phyloP scores from a whole-genome alignment of 1,140 invertebrate genomes.

The Drosophila parvula region DNA sequence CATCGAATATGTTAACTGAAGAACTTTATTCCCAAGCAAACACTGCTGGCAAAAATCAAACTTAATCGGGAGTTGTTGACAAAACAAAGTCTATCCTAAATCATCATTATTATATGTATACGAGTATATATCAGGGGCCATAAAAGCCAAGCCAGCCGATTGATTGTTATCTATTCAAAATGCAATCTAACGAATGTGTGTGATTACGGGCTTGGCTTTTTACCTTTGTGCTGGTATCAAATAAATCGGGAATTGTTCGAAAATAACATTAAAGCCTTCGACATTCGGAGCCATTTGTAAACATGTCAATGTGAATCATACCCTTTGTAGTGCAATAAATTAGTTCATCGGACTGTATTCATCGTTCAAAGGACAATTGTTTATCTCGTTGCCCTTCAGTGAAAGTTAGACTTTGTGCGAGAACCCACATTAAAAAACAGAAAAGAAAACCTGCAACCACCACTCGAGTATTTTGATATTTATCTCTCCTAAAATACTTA shows the following conservation, averaged over 20 bases:
- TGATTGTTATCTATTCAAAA: slow-evolving; percentile 39
- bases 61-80: slow-evolving; percentile 17
- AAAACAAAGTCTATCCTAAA: slow-evolving; percentile 42
- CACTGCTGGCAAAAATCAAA: slow-evolving; percentile 5
- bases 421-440: not conserved
- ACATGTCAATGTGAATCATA: slow-evolving; percentile 16
- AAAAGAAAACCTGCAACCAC: not conserved
- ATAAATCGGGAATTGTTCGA: slow-evolving; percentile 6
- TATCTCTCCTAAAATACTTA: not conserved
- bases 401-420: not conserved
- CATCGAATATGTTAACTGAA: not conserved
- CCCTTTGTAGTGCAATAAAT: slow-evolving; percentile 1
- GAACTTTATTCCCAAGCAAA: not conserved
- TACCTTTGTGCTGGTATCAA: not conserved
- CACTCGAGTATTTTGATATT: no score
- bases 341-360: not conserved
- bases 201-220: slow-evolving; percentile 10
- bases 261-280: slow-evolving; percentile 9
- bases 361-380: slow-evolving; percentile 10
- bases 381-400: not conserved
- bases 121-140: not conserved
- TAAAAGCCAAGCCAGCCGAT: slow-evolving; percentile 14
- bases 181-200: not conserved
- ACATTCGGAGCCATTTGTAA: slow-evolving; percentile 5
- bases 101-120: slow-evolving; percentile 14